Conservation (phyloP, 2,113 vertebrate genomes). For the Ptilorrhoa leucosticta region DNA sequence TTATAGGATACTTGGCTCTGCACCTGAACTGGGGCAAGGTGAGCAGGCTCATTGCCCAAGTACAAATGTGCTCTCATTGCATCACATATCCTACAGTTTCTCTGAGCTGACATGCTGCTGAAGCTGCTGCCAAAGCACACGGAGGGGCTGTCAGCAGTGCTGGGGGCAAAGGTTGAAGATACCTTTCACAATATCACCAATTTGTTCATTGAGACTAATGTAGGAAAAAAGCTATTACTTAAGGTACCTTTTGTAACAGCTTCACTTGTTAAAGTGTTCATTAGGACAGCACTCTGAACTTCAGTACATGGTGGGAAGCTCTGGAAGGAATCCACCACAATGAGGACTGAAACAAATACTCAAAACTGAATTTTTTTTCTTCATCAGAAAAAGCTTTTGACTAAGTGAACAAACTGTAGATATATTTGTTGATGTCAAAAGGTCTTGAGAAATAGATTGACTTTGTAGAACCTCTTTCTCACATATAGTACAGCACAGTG, state of each 20-base stretch:
- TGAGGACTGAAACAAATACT: neutral
- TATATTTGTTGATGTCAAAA: neutral
- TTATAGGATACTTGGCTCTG: conserved; percentile 5
- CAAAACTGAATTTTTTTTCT: neutral
- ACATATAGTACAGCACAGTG: neutral
- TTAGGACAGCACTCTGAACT: neutral
- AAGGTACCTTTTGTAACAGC: neutral
- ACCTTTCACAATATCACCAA: neutral
- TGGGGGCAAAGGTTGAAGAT: neutral
- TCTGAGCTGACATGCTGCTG: neutral
- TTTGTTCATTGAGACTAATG: neutral
- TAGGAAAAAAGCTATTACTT: neutral
- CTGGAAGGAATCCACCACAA: neutral
- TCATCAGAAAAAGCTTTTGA: neutral
- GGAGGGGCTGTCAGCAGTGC: neutral
- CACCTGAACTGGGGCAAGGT: neutral
- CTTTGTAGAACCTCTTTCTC: neutral
- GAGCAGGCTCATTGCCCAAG: neutral
- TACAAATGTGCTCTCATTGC: neutral
- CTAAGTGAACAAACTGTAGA: neutral
- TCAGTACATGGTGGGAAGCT: neutral
- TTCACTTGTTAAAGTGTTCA: neutral
- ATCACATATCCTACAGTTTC: neutral
- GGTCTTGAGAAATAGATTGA: neutral
- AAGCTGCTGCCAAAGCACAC: conserved; percentile 5